Conservation (phyloP, 1,140 invertebrate genomes). For the Sitophilus oryzae region DNA sequence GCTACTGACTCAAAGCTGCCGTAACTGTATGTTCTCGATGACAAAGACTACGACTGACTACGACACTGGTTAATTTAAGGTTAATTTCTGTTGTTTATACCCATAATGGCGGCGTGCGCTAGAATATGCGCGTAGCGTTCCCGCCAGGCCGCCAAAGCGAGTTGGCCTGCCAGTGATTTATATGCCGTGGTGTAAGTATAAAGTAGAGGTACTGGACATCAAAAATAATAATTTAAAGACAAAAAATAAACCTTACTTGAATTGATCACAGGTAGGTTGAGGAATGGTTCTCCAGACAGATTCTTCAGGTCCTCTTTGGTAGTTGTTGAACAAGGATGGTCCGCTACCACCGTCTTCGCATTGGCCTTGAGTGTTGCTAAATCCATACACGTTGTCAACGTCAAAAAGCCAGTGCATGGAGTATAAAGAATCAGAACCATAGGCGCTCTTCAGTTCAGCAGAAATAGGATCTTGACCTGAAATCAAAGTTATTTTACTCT, state of each 20-base stretch:
- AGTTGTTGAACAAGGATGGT: conserved; percentile 27
- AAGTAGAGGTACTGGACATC: too few species aligned
- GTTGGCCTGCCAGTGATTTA: too few species aligned
- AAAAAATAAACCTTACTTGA: conserved; percentile 12
- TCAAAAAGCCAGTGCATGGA: conserved; percentile 25
- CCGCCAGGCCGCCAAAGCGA: too few species aligned
- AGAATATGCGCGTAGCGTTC: too few species aligned
- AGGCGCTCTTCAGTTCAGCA: conserved; percentile 19
- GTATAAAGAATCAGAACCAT: conserved; percentile 17
- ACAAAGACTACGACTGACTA: too few species aligned
- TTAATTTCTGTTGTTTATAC: too few species aligned
- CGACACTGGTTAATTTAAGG: too few species aligned
- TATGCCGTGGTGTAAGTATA: too few species aligned
- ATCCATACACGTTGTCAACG: conserved; percentile 27
- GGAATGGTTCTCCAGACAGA: conserved; percentile 29
- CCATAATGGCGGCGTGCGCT: too few species aligned
- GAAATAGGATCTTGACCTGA: conserved; percentile 18
- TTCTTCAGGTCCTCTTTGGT: conserved; percentile 27
- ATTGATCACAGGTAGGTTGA: conserved; percentile 25
- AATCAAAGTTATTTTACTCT: too few species aligned
- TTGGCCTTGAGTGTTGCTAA: conserved; percentile 22
- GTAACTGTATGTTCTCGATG: too few species aligned
- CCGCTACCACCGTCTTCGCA: conserved; percentile 20
- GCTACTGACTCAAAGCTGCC: too few species aligned
- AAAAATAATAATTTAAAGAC: neutral